phyloP scores from a whole-genome alignment of 2,113 vertebrate genomes.

The Etheostoma cragini region DNA sequence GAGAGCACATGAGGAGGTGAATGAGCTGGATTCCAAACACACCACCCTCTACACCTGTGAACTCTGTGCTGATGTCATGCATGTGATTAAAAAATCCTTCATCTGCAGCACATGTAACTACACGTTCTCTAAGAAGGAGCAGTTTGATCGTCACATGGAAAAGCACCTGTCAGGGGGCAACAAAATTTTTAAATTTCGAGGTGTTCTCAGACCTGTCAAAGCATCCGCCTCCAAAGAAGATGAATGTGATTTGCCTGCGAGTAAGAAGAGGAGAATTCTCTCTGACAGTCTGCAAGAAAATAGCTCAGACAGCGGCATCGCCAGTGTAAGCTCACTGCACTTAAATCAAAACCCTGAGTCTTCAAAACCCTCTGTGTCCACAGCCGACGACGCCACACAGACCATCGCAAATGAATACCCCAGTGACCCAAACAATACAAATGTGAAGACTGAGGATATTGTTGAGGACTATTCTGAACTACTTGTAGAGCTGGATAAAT shows the following conservation, averaged over 20 bases:
- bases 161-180: slow-evolving; percentile 90
- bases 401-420: slow-evolving; percentile 46
- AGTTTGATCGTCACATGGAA: slow-evolving; percentile 98
- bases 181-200: slow-evolving; percentile 92
- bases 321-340: slow-evolving; percentile 61
- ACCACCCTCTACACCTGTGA: slow-evolving; percentile 95
- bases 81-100: slow-evolving; percentile 96
- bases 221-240: slow-evolving; percentile 75
- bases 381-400: slow-evolving; percentile 72
- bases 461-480: slow-evolving; percentile 83
- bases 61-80: slow-evolving; percentile 97
- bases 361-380: slow-evolving; percentile 67
- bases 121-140: slow-evolving; percentile 97
- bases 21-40: slow-evolving; percentile 91
- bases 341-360: slow-evolving; percentile 61
- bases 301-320: slow-evolving; percentile 76
- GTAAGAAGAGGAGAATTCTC: slow-evolving; percentile 86
- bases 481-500: slow-evolving; percentile 73
- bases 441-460: slow-evolving; percentile 83
- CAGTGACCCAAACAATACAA: slow-evolving; percentile 64
- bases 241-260: slow-evolving; percentile 81
- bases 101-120: slow-evolving; percentile 99
- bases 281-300: slow-evolving; percentile 76
- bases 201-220: slow-evolving; percentile 88
- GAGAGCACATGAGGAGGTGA: slow-evolving; percentile 85